A percentile compares a stretch with the other conserved stretches of the same genome.
Evolutionary conservation across 2,888 invertebrate genomes (phyloP).

Genomic region (Zeuzera pyrina): DNA sequence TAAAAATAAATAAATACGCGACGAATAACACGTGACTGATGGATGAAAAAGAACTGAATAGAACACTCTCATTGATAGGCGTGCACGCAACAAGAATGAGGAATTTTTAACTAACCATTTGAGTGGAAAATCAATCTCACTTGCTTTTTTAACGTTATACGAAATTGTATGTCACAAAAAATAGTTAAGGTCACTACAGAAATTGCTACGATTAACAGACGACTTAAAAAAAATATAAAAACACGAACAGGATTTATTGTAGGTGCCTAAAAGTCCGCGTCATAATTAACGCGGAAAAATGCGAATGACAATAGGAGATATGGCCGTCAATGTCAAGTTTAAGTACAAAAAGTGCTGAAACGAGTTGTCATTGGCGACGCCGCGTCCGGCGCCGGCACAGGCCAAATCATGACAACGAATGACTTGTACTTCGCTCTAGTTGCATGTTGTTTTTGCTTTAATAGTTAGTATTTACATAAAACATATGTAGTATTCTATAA

Average conservation of each 20-base stretch:
- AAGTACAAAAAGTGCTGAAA: slow-evolving; percentile 7
- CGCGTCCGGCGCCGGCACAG: slow-evolving; percentile 11
- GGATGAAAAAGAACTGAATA: slow-evolving; percentile 8
- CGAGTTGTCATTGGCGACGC: slow-evolving; percentile 9
- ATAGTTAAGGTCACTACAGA: slow-evolving; percentile 9
- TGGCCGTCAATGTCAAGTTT: slow-evolving; percentile 29
- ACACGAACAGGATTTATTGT: slow-evolving; percentile 47
- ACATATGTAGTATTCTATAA: too few species aligned
- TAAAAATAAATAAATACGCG: background rate
- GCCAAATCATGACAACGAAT: slow-evolving; percentile 1
- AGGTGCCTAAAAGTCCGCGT: slow-evolving; percentile 27
- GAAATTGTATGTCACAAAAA: slow-evolving; percentile 15
- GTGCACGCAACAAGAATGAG: slow-evolving; percentile 17
- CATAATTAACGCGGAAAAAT: slow-evolving; percentile 35
- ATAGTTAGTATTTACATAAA: too few species aligned
- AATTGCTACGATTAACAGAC: slow-evolving; percentile 13
- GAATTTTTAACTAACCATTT: slow-evolving; percentile 25
- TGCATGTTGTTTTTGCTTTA: too few species aligned
- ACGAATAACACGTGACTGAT: slow-evolving; percentile 11
- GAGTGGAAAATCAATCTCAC: slow-evolving; percentile 37
- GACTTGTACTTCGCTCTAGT: background rate
- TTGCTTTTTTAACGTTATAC: slow-evolving; percentile 24
- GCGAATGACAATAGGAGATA: slow-evolving; percentile 39
- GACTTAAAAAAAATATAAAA: slow-evolving; percentile 23
- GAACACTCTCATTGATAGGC: slow-evolving; percentile 2